These are phyloP conservation scores for Ochotona princeps DNA, from an alignment of 2,113 vertebrate species.

Conservation along the genomic window DNA sequence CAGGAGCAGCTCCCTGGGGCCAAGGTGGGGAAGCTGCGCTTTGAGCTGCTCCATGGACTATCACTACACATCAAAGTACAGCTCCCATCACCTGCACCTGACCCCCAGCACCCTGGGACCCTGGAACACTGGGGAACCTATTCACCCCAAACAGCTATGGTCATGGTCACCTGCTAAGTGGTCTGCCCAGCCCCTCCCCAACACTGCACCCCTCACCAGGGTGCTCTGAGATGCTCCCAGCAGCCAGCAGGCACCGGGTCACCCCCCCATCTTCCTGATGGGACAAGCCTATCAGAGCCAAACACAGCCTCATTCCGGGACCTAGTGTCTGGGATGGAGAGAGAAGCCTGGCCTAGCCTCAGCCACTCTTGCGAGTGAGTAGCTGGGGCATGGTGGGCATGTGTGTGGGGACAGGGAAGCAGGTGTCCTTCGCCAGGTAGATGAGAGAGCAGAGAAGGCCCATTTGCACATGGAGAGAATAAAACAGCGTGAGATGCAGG, in stretches of 20 bases:
- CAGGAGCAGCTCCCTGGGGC: too few species aligned
- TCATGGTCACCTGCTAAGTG: background rate
- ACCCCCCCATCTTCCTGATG: background rate
- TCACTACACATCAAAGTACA: background rate
- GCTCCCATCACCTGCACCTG: background rate
- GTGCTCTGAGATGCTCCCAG: too few species aligned
- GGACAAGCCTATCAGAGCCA: background rate
- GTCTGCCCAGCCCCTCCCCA: background rate
- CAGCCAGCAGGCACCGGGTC: background rate
- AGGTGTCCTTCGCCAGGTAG: background rate
- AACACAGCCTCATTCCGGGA: background rate
- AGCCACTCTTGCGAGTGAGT: background rate
- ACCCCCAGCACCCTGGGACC: background rate
- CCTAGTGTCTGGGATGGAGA: background rate
- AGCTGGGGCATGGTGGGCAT: background rate
- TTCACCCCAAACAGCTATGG: background rate
- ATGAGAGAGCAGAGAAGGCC: background rate
- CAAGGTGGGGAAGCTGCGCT: too few species aligned
- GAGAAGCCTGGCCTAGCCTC: rapidly evolving
- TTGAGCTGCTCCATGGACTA: too few species aligned
- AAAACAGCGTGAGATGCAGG: too few species aligned
- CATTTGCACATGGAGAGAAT: too few species aligned
- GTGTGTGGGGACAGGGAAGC: background rate
- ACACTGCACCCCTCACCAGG: background rate
- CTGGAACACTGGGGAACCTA: background rate